Evolutionary conservation across 1,140 invertebrate species (phyloP), one percentile per base, ranked within the genome.

Genomic region (Philotrypesis tridentata): DNA sequence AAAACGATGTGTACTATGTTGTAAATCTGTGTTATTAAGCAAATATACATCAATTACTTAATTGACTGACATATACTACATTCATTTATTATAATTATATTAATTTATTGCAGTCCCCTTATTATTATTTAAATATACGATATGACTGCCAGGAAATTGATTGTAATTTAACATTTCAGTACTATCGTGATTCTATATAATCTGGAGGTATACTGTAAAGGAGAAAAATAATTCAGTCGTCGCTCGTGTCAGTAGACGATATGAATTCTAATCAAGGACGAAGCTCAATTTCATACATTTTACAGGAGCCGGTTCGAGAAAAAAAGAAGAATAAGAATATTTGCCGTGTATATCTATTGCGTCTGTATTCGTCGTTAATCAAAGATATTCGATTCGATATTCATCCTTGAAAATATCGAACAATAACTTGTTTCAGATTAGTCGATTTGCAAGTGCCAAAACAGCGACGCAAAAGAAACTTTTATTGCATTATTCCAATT

Each of bases 191-290:
- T n/a, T n/a, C n/a, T n/a, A n/a, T n/a, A n/a, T n/a, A n/a, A n/a
- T n/a, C n/a, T n/a, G n/a, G n/a, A n/a, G 55, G 31, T 5, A 77
- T 37, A 3, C 55, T 65, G 9, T 63, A 17, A 25, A 63, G 0
- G 17, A 70, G 37, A 70, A 70, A 37, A 21, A n/a, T n/a, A n/a
- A n/a, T n/a, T n/a, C n/a, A n/a, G n/a, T 31, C 29, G 77, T 27
- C 77, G 74, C 68, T 78, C 84, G 83, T 76, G 71, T 73, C 71
- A 73, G 71, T 73, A 76, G 17, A 63, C 37, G 33, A 67, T 43
- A 43, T 12, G 17, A 43, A 67, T 27, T 71, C 78, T 25, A 23
- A 21, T 29, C n/a, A 43, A 9, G 71, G 65, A 17, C 23, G 40
- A 43, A 40, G 70, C 43, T 55, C 40, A 73, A 48, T 48, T 73